phyloP scores from a whole-genome alignment of 2,797 vertebrate species.

The Melanotaenia pygmaea region DNA sequence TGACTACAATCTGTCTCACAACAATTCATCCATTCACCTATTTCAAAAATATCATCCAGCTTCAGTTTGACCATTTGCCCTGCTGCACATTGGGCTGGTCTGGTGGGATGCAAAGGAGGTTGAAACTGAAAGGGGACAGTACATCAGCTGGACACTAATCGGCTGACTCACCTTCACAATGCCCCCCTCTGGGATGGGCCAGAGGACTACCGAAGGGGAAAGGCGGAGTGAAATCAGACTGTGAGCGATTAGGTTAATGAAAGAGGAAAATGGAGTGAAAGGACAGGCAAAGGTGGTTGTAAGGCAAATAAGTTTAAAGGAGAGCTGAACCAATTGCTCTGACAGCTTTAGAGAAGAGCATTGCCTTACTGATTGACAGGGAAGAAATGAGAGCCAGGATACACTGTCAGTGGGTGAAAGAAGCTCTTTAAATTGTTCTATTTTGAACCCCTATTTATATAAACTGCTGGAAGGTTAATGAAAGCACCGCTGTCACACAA shows the following conservation, averaged over 20 bases:
- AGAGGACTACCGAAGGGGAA: constrained; percentile 65
- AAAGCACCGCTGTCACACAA: constrained; percentile 55
- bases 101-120: constrained; percentile 61
- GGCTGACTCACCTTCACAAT: constrained; percentile 77
- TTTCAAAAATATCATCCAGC: constrained; percentile 23
- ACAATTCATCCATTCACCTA: constrained; percentile 18
- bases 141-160: constrained; percentile 80
- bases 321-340: constrained; percentile 59
- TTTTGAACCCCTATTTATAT: constrained; percentile 59
- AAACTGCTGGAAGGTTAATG: constrained; percentile 64
- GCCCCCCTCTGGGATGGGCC: constrained; percentile 63
- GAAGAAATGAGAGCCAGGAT: constrained; percentile 65
- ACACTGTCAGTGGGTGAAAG: constrained; percentile 63
- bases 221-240: constrained; percentile 67
- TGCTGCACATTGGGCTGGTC: constrained; percentile 25
- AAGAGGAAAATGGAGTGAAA: constrained; percentile 75
- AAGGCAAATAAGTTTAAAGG: constrained; percentile 74
- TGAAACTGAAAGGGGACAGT: constrained; percentile 64
- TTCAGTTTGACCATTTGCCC: constrained; percentile 39
- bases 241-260: constrained; percentile 80
- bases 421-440: constrained; percentile 66
- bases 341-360: constrained; percentile 54
- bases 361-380: constrained; percentile 66
- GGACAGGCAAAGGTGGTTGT: constrained; percentile 72
- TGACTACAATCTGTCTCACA: constrained; percentile 12